Base-by-base conservation (phyloP, 1,140 invertebrate species). In the Drosophila sproati region DNA sequence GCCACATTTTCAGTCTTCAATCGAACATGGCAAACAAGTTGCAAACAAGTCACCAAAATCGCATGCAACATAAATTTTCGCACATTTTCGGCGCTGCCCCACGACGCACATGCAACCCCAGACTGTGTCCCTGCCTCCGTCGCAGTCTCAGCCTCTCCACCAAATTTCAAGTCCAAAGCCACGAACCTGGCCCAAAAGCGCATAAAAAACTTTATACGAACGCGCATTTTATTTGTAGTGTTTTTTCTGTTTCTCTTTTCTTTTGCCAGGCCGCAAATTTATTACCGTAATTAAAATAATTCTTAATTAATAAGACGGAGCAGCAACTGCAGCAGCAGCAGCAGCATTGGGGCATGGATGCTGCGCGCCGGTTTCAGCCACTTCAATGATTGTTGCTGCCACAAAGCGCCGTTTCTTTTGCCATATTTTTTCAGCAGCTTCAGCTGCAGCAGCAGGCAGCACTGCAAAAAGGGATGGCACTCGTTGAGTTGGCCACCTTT, bases 281-380 rank as follows among this genome's bases (percentile, higher is more conserved):
- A 92, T 92, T 91, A 81, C 83, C 73, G 85, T 92, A 92, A 92
- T 92, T 92, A 92, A 92, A 92, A 92, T 92, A 92, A 92, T 92
- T 91, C 91, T 86, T 92, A 92, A 92, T 92, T 92, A 92, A 92
- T 92, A 91, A 82, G 87, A 92, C 61, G 69, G 55, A 50, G 52
- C 74, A 70, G 63, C 66, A 48, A 39, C 60, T 52, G 48, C 71
- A 63, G 63, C 66, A 48, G 48, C 61, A 69, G 54, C 67, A 41
- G 56, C 51, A 66, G 37, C 41, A 20, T 20, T 20, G 60, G 61
- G 43, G 57, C 48, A 45, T 50, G 28, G 41, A 43, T 54, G 35
- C 61, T 64, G 66, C 20, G 20, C 20, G 20, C 20, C 20, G 20
- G 20, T 20, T 20, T 20, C 20, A 20, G 20, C 66, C 35, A 39